Evolutionary conservation across 2,797 vertebrate species (phyloP), one percentile per base, ranked within the genome.

Genomic region (Sebastes minor): DNA sequence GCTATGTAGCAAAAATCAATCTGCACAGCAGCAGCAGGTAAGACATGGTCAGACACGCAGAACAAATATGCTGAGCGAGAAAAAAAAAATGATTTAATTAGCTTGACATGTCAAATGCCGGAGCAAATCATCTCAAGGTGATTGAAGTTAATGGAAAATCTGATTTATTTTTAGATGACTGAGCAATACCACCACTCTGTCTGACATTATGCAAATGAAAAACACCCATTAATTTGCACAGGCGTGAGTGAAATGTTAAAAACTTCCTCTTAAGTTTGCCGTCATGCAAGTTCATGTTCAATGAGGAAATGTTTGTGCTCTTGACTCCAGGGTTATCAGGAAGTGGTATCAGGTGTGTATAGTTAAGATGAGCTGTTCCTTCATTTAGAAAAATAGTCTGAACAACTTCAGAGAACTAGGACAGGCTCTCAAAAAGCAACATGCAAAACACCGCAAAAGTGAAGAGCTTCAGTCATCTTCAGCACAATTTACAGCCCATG

Each of bases 31-130:
- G 67, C 63, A 61, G 67, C 52, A 69, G 70, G 76, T 49, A 30
- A 76, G 80, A 76, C 86, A 12, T 65, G 86, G 74, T 75, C 27
- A 0, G 82, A 81, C 90, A 85, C 5, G 85, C 81, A 70, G 35
- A 38, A 13, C 55, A 83, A 84, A 82, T 77, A 81, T 86, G 84
- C 86, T 60, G 71, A 79, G 78, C 32, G 57, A 60, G 38, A 60
- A 3, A 35, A 62, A 63, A 53, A 11, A 20, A 9, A 16, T 2
- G 30, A 85, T 83, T 83, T 76, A 86, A 86, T 89, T 77, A 84
- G 74, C 66, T 65, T 57, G 27, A 84, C 63, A n/a, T 74, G 83
- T 81, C 72, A 80, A 83, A 71, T 23, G 32, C 30, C 53, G 23
- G 61, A 68, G 66, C 32, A 67, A 83, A 80, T 85, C 61, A 65